phyloP scores from a whole-genome alignment of 2,797 vertebrate species.

The Apodemus agrarius region DNA sequence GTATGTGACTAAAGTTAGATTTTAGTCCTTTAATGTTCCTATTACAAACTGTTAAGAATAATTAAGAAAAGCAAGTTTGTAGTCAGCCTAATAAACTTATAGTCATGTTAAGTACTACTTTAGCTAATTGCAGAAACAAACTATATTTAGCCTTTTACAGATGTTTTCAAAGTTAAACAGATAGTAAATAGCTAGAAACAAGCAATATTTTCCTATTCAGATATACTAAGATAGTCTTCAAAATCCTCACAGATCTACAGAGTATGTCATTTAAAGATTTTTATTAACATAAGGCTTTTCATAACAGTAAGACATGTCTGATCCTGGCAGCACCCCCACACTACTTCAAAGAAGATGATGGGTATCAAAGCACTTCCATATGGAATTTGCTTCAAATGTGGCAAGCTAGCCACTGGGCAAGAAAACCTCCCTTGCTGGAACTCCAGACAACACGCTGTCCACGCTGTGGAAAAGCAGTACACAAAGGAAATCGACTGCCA shows the following conservation, averaged over 20 bases:
- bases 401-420: background rate
- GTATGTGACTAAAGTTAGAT: background rate
- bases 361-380: background rate
- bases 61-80: background rate
- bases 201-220: background rate
- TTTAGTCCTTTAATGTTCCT: background rate
- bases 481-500: background rate
- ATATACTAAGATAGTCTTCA: too few species aligned
- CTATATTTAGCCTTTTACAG: background rate
- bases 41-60: background rate
- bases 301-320: background rate
- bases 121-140: background rate
- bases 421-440: background rate
- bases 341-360: background rate
- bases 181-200: background rate
- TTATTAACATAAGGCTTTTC: background rate
- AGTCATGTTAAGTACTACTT: background rate
- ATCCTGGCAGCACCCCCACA: background rate
- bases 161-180: background rate
- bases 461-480: background rate
- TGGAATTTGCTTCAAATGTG: background rate
- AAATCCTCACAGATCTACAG: background rate
- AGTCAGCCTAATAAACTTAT: background rate
- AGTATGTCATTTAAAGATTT: background rate
- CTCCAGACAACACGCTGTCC: background rate